Percentiles rank a stretch among this genome's conserved stretches.
These are phyloP conservation scores for Drosophila lowei DNA, from an alignment of 1,140 invertebrate genomes.

Conservation along the genomic window DNA sequence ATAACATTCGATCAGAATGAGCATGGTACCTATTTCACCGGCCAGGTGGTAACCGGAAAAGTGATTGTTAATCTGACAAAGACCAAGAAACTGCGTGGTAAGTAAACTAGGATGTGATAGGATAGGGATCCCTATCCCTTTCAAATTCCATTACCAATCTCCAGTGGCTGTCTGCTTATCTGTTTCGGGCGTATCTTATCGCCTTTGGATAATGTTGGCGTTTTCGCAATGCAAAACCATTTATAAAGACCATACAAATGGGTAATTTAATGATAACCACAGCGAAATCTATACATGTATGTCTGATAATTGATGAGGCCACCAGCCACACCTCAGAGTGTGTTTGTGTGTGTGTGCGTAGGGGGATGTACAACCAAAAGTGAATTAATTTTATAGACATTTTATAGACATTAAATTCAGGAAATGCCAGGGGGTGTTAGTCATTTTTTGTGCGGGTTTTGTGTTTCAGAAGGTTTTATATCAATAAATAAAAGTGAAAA, in stretches of 20 bases:
- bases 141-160: neutral
- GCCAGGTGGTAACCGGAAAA: conserved; percentile 84
- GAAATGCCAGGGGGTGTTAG: conserved; percentile 49
- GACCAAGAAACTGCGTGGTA: conserved; percentile 84
- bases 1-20: conserved; percentile 84
- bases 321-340: conserved; percentile 11
- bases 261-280: conserved; percentile 56
- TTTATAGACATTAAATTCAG: conserved; percentile 8
- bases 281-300: conserved; percentile 43
- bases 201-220: conserved; percentile 5
- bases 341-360: neutral
- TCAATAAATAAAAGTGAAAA: too few species aligned
- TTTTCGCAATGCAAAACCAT: conserved; percentile 18
- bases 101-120: conserved; percentile 6
- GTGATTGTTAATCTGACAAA: conserved; percentile 83
- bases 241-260: conserved; percentile 48
- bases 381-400: conserved; percentile 36
- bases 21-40: conserved; percentile 84
- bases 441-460: conserved; percentile 27
- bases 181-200: conserved; percentile 50
- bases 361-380: conserved; percentile 44
- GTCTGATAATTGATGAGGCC: conserved; percentile 57
- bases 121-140: neutral
- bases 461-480: neutral
- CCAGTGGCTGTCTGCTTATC: conserved; percentile 27